A percentile compares a stretch with the other conserved stretches of the same genome.
Evolutionary conservation across 2,113 vertebrate species (phyloP).

Genomic region (Serinus canaria): DNA sequence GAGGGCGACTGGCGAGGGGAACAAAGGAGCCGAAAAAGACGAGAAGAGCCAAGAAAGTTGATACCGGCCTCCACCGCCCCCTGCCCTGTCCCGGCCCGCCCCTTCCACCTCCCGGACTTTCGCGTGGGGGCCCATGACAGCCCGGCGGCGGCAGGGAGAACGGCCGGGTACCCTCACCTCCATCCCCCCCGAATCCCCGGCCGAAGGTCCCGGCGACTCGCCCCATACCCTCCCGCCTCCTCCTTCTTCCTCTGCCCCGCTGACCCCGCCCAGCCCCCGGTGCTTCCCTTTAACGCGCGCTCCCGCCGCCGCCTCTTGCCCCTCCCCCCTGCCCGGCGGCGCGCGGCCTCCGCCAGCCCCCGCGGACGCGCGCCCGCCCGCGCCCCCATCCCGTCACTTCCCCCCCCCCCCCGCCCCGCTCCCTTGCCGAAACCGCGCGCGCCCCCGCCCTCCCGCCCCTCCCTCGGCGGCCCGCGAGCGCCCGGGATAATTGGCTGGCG

Average conservation of each 20-base stretch:
- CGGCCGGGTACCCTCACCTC: background rate
- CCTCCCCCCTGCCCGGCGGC: background rate
- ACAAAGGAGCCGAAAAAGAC: slow-evolving; percentile 1
- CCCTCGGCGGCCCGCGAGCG: no score
- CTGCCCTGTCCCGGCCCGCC: background rate
- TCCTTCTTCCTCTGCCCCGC: background rate
- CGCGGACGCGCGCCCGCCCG: no score
- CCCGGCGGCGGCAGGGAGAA: background rate
- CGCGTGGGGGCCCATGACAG: background rate
- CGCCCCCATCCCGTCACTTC: no score
- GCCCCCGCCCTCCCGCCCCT: no score
- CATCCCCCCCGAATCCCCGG: background rate
- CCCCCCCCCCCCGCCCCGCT: no score
- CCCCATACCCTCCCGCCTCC: background rate
- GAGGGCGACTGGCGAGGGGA: background rate
- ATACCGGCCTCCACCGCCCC: background rate
- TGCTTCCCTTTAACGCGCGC: background rate
- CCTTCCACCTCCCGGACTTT: background rate
- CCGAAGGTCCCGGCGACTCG: no score
- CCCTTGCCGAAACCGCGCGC: no score
- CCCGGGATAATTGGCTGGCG: no score
- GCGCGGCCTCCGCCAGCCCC: background rate
- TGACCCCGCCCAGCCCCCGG: background rate
- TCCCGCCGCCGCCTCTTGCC: background rate
- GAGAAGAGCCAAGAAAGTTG: slow-evolving; percentile 23